Evolutionary conservation across 2,888 invertebrate species (phyloP), one percentile per base, ranked within the genome.

Genomic region (Lycophotia porphyrea): DNA sequence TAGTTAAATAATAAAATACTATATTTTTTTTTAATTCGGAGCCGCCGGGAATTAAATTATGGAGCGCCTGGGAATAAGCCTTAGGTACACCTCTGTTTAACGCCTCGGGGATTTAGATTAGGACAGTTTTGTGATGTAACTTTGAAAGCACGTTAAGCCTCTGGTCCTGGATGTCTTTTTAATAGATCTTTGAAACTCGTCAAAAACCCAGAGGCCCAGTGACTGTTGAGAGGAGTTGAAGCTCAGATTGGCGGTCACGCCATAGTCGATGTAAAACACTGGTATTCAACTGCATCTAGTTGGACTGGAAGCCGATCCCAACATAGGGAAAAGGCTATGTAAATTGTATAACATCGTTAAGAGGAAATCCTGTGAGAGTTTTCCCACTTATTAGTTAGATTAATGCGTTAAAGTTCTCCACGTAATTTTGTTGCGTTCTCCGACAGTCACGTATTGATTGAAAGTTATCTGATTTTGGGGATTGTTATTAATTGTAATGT

Each of bases 401-500:
- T 61, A 61, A 36, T 61, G 61, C 34, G 61, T 34, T 55, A 8
- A 55, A 55, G 55, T 55, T 55, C 18, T 18, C 15, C 18, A 27
- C 79, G 80, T 84, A 87, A 84, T 76, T 81, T 74, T 73, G 78
- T 71, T 79, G 74, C 78, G 84, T 81, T 80, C 80, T 49, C 68
- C 39, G 18, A 42, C 67, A 88, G 80, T 87, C 88, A 88, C 88
- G 88, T 88, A 88, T 81, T 82, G 83, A 85, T 81, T 73, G 76
- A 83, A 73, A 76, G 80, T 86, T 86, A 86, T 84, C 80, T 86
- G 86, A 87, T 87, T 87, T 36, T 87, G 67, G 47, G 27, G 31
- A 81, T 27, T 76, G 74, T 74, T 74, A 84, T 86, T 78, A 64
- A 73, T 75, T 61, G 24, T 55, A 39, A 31, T 74, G 24, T 36